Base-by-base conservation (phyloP, 1,140 invertebrate genomes). In the Ectropis grisescens region DNA sequence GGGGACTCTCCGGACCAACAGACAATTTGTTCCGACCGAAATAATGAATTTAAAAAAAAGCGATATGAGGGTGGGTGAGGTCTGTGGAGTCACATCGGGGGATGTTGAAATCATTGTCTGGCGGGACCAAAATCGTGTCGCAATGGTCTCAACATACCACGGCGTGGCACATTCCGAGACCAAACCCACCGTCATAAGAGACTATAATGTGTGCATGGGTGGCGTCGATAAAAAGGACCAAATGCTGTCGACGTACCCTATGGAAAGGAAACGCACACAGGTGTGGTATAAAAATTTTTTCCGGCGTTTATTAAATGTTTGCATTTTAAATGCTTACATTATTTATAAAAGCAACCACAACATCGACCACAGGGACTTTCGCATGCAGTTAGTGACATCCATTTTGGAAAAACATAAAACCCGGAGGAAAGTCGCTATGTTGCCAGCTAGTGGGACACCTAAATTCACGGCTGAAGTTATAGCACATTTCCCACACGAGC, bases 191-290 rank as follows among this genome's bases (percentile, higher is more conserved):
- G 9, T 37, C 1, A 41, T 51, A 7, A 10, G 5, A 4, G 47
- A 55, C 31, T 55, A 55, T 29, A 53, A 49, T 22, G 35, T 29
- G 4, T 27, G 31, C 16, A 56, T 56, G 48, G 44, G 44, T 2
- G 45, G 42, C 2, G 37, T 49, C 1, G 53, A 59, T 35, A 28
- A 36, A 15, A 44, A 48, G 28, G 59, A 62, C 19, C 56, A 61
- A 29, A 30, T 46, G 32, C 40, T 55, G 4, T 25, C 41, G 1
- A 33, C 19, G 14, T 50, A 43, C 12, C 45, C 37, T 2, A 36
- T 53, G 5, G 54, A 57, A 25, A 15, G 49, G 15, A 52, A 36
- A 10, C 25, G 54, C 11, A 47, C 23, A 1, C 19, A 10, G 3
- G 26, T 51, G 0, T 56, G 53, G 48, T 56, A 56, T 31, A 48